These are phyloP conservation scores for Promerops cafer DNA, from an alignment of 2,113 vertebrate species.

Conservation along the genomic window DNA sequence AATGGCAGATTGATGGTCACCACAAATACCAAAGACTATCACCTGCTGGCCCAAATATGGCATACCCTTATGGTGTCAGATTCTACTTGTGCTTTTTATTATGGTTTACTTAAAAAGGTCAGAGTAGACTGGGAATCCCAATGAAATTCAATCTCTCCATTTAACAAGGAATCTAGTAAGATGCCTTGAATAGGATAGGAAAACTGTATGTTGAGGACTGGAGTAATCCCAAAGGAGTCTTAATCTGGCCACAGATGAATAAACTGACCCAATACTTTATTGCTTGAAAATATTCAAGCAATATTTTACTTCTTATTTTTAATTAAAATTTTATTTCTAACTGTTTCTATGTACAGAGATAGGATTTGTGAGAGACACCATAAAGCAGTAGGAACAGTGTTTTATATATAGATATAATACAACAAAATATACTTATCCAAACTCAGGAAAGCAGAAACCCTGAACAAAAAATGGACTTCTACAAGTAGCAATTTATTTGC, in stretches of 20 bases:
- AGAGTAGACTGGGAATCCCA: conserved; percentile 57
- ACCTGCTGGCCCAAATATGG: conserved; percentile 56
- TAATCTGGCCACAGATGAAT: background rate
- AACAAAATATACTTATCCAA: background rate
- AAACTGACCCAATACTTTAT: background rate
- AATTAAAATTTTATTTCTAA: background rate
- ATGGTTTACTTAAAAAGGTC: conserved; percentile 55
- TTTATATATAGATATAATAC: background rate
- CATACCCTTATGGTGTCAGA: conserved; percentile 29
- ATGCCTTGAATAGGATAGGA: conserved; percentile 12
- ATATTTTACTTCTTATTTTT: background rate
- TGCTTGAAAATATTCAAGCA: background rate
- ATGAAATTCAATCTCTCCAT: conserved; percentile 65
- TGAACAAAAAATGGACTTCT: background rate
- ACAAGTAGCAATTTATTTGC: background rate
- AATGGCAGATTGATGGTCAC: conserved; percentile 37
- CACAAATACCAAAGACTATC: conserved; percentile 54
- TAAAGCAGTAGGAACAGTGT: background rate
- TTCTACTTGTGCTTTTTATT: conserved; percentile 61
- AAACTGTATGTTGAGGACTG: conserved; percentile 29
- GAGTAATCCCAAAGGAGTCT: background rate
- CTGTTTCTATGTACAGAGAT: background rate
- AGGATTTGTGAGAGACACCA: background rate
- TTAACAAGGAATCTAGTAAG: conserved; percentile 62
- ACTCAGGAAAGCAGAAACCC: background rate